These are phyloP conservation scores for Fabriciana adippe DNA, from an alignment of 2,888 invertebrate genomes.

Conservation along the genomic window DNA sequence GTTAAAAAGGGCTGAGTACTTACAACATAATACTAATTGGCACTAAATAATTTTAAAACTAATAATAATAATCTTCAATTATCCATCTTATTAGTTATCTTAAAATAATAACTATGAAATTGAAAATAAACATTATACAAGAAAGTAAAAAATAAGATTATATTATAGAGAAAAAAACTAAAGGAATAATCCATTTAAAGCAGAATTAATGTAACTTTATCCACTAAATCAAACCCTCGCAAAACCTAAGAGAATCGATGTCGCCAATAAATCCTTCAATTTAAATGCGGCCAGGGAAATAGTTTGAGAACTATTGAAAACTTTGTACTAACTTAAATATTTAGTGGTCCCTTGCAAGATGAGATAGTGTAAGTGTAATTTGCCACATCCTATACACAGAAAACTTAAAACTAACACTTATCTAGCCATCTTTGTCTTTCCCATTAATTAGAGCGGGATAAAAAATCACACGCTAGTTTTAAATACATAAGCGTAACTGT, in stretches of 20 bases:
- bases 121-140: too few relatives aligned
- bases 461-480: neutral
- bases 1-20: too few relatives aligned
- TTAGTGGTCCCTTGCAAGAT: slow-evolving; percentile 28
- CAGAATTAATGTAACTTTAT: slow-evolving; percentile 23
- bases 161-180: slow-evolving; percentile 1
- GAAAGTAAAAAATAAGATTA: neutral
- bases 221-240: slow-evolving; percentile 35
- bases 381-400: slow-evolving; percentile 8
- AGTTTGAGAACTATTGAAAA: slow-evolving; percentile 34
- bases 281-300: slow-evolving; percentile 32
- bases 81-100: too few relatives aligned
- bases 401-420: neutral
- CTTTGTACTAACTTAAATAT: slow-evolving; percentile 27
- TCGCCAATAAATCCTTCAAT: slow-evolving; percentile 35
- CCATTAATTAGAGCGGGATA: neutral
- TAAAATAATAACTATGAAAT: too few relatives aligned
- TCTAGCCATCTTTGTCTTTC: neutral
- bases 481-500: neutral
- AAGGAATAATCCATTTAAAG: slow-evolving; percentile 13
- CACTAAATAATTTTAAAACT: neutral
- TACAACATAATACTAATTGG: too few relatives aligned
- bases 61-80: too few relatives aligned
- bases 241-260: slow-evolving; percentile 35
- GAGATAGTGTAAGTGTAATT: slow-evolving; percentile 15